These are phyloP conservation scores for Zaprionus taronus DNA, from an alignment of 1,140 invertebrate genomes.

Conservation along the genomic window DNA sequence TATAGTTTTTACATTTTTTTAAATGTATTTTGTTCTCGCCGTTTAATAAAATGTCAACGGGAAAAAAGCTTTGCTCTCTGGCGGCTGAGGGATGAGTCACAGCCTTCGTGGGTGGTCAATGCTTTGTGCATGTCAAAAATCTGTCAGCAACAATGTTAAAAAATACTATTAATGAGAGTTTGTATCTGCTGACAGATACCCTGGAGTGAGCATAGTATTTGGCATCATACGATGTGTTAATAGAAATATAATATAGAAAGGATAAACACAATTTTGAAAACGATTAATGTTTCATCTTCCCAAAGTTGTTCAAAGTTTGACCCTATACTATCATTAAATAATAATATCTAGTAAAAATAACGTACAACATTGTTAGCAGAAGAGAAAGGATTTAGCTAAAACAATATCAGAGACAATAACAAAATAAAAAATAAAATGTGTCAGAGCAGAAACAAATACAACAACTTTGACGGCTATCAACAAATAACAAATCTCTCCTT, in stretches of 20 bases:
- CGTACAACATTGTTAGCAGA: neutral
- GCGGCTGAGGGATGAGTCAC: neutral
- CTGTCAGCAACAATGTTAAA: neutral
- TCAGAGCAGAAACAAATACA: neutral
- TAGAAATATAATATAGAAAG: too few species aligned
- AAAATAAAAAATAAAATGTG: neutral
- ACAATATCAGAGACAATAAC: neutral
- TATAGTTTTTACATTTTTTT: neutral
- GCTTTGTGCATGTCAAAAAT: constrained; percentile 62
- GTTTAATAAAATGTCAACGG: constrained; percentile 48
- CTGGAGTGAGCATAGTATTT: neutral
- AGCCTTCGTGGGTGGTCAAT: constrained; percentile 28
- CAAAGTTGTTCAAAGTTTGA: neutral
- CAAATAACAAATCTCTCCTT: neutral
- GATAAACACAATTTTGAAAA: constrained; percentile 19
- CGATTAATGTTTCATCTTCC: neutral
- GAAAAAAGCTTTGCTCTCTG: constrained; percentile 42
- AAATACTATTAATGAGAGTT: neutral
- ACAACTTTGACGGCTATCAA: neutral
- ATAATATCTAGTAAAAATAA: neutral
- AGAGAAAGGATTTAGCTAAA: neutral
- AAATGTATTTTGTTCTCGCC: neutral
- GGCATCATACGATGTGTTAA: too few species aligned
- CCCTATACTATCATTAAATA: neutral
- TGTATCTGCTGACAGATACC: neutral